Evolutionary conservation across 2,797 vertebrate species (phyloP).

Genomic region (Rhynchotus rufescens): DNA sequence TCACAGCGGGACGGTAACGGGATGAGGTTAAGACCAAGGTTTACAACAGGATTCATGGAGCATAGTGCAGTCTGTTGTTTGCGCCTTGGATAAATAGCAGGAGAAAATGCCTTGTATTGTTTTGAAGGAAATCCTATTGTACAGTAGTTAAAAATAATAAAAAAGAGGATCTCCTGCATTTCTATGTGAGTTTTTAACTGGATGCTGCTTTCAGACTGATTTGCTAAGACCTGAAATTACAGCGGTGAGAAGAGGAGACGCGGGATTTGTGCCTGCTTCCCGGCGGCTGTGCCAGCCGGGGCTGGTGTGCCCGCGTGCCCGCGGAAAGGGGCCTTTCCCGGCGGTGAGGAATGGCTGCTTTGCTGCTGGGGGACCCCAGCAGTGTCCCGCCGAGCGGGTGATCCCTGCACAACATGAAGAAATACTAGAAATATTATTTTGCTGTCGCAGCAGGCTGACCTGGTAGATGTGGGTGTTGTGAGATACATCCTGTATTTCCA

Average conservation of each 20-base stretch:
- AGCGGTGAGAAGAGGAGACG: background rate
- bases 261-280: background rate
- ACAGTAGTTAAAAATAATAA: background rate
- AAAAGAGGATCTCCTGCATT: background rate
- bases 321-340: background rate
- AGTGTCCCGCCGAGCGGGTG: background rate
- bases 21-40: constrained; percentile 29
- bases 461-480: background rate
- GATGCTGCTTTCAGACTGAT: background rate
- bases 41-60: background rate
- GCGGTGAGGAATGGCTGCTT: background rate
- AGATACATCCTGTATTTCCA: background rate
- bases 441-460: background rate
- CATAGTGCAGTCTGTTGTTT: background rate
- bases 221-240: background rate
- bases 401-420: background rate
- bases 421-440: background rate
- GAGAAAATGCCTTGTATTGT: background rate
- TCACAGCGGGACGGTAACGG: constrained; percentile 36
- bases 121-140: background rate
- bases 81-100: background rate
- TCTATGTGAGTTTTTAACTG: background rate
- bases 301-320: background rate
- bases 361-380: background rate
- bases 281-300: background rate